Conservation (phyloP, 2,888 invertebrate genomes). For the Cremastobaeus sp. region DNA sequence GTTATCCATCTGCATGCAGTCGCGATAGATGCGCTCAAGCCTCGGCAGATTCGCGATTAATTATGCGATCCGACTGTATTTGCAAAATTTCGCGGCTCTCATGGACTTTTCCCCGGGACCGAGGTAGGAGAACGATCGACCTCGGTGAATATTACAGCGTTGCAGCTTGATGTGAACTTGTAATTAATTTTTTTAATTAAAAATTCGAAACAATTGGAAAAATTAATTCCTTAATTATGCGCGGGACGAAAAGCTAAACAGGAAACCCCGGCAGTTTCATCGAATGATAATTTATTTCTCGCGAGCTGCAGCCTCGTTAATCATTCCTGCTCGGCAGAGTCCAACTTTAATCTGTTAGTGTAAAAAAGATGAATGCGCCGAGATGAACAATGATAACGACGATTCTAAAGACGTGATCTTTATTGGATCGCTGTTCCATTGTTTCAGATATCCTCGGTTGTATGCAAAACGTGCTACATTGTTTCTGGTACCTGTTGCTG, state of each 20-base stretch:
- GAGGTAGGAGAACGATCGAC: no score
- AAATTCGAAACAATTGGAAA: no score
- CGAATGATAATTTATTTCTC: slow-evolving; percentile 9
- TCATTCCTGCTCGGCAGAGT: slow-evolving; percentile 2
- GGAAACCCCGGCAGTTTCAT: background rate
- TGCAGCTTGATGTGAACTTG: no score
- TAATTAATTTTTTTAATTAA: slow-evolving; percentile 37
- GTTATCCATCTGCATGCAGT: slow-evolving; percentile 52
- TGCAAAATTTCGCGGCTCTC: slow-evolving; percentile 51
- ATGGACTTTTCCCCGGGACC: no score
- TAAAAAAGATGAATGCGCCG: slow-evolving; percentile 1
- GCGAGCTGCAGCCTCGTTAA: background rate
- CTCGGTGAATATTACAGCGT: no score
- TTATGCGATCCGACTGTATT: slow-evolving; percentile 55
- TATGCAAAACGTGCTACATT: slow-evolving; percentile 41
- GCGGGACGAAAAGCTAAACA: background rate
- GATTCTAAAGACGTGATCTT: slow-evolving; percentile 14
- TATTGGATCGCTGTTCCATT: slow-evolving; percentile 11
- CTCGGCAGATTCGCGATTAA: slow-evolving; percentile 48
- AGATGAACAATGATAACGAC: slow-evolving; percentile 13
- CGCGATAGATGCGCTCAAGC: slow-evolving; percentile 36
- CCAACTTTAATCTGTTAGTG: slow-evolving; percentile 3
- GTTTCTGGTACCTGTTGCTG: slow-evolving; percentile 59
- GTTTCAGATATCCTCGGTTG: slow-evolving; percentile 10
- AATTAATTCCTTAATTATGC: no score